Percentiles rank a stretch among this genome's conserved stretches.
Conservation (phyloP, 1,140 invertebrate genomes). For the Aphelenchoides fujianensis region DNA sequence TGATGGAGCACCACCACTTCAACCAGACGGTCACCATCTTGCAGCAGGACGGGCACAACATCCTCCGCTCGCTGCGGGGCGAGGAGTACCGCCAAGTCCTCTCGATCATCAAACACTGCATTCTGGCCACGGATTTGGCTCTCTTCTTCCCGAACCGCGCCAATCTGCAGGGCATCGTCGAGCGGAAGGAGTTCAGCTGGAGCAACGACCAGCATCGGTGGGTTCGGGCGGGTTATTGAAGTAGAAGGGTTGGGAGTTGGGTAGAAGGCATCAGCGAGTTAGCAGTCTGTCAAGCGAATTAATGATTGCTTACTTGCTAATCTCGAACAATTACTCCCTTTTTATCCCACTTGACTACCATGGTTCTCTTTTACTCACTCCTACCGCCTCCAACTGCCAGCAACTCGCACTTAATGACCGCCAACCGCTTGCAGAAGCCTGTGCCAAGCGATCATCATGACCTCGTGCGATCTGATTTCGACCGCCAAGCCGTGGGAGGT, state of each 20-base stretch:
- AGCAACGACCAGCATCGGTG: slow-evolving; percentile 46
- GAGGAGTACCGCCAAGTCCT: slow-evolving; percentile 76
- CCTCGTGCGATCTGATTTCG: slow-evolving; percentile 77
- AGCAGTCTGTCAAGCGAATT: too few species aligned
- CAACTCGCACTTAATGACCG: too few species aligned
- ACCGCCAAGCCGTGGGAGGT: slow-evolving; percentile 80
- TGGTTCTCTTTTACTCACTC: too few species aligned
- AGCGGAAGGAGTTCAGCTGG: slow-evolving; percentile 45
- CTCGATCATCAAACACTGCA: slow-evolving; percentile 74
- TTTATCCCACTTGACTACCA: too few species aligned
- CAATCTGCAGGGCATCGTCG: slow-evolving; percentile 62
- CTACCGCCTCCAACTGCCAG: too few species aligned
- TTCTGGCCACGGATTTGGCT: slow-evolving; percentile 78
- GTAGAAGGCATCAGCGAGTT: too few species aligned
- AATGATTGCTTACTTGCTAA: too few species aligned
- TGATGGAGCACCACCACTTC: slow-evolving; percentile 82
- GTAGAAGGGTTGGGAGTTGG: too few species aligned
- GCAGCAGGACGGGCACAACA: slow-evolving; percentile 78
- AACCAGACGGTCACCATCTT: slow-evolving; percentile 80
- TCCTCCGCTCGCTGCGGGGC: slow-evolving; percentile 72
- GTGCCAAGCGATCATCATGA: slow-evolving; percentile 76
- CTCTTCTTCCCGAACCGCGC: slow-evolving; percentile 76
- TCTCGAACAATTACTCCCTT: too few species aligned
- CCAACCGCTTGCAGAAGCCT: slow-evolving; percentile 64
- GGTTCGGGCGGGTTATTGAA: too few species aligned